A percentile compares a stretch with the other conserved stretches of the same genome.
Evolutionary conservation across 2,797 vertebrate species (phyloP).

Genomic region (Pogoniulus pusillus): DNA sequence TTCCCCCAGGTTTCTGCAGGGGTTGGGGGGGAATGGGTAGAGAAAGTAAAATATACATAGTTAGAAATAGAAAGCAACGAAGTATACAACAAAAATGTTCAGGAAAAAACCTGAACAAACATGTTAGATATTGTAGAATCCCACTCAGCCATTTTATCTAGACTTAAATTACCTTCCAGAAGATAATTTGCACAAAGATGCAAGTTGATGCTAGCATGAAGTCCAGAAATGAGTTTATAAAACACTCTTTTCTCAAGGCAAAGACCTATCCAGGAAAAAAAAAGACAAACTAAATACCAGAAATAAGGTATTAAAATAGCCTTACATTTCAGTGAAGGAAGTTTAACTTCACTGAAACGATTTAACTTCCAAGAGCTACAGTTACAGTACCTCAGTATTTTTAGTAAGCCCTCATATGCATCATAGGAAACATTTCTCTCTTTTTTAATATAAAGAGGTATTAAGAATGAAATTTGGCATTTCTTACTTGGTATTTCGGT

Average conservation of each 20-base stretch:
- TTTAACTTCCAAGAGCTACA: background rate
- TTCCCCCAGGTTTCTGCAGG: constrained; percentile 88
- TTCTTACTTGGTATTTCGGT: background rate
- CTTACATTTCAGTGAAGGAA: background rate
- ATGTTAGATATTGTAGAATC: background rate
- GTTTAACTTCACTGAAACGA: background rate
- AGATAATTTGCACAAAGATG: constrained; percentile 91
- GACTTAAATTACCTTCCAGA: constrained; percentile 83
- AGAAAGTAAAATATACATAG: background rate
- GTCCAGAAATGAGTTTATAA: constrained; percentile 94
- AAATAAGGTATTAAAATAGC: background rate
- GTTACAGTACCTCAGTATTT: background rate
- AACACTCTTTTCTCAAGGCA: constrained; percentile 97
- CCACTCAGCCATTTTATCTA: background rate
- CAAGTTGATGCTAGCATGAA: constrained; percentile 96
- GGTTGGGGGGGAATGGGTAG: background rate
- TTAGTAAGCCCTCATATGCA: background rate
- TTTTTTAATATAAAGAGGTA: background rate
- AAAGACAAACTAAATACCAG: background rate
- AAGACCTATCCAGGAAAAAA: constrained; percentile 75
- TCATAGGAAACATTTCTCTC: background rate
- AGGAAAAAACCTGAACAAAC: background rate
- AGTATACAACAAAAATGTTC: background rate
- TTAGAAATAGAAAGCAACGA: background rate
- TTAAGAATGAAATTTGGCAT: background rate